phyloP scores from a whole-genome alignment of 2,797 vertebrate genomes.

The Rhinogobio ventralis region DNA sequence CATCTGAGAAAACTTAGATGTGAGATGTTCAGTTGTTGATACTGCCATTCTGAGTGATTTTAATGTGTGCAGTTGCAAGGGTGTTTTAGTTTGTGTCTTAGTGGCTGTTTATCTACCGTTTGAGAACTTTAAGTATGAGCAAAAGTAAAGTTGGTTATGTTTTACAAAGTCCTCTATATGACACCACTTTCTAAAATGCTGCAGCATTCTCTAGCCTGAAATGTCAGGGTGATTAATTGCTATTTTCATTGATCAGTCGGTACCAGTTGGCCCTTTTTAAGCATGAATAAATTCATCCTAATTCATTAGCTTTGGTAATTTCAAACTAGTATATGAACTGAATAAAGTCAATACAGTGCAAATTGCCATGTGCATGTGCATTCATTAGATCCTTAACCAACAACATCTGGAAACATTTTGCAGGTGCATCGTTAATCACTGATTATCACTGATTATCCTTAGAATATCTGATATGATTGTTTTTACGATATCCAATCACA shows the following conservation, averaged over 20 bases:
- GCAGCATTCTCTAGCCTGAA: neutral
- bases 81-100: neutral
- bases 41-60: neutral
- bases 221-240: neutral
- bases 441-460: neutral
- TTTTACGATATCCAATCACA: neutral
- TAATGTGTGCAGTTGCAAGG: neutral
- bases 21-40: neutral
- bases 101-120: neutral
- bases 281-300: neutral
- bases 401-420: neutral
- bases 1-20: neutral
- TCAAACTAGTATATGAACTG: neutral
- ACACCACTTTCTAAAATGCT: neutral
- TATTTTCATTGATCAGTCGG: no score
- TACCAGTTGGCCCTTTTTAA: neutral
- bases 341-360: neutral
- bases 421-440: neutral
- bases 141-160: neutral
- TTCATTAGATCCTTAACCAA: neutral
- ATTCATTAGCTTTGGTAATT: neutral
- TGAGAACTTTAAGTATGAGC: neutral
- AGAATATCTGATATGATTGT: neutral
- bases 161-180: neutral
- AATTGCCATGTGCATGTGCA: neutral